Evolutionary conservation across 2,113 vertebrate genomes (phyloP), one percentile per base, ranked within the genome.

Genomic region (Ophiodon elongatus): DNA sequence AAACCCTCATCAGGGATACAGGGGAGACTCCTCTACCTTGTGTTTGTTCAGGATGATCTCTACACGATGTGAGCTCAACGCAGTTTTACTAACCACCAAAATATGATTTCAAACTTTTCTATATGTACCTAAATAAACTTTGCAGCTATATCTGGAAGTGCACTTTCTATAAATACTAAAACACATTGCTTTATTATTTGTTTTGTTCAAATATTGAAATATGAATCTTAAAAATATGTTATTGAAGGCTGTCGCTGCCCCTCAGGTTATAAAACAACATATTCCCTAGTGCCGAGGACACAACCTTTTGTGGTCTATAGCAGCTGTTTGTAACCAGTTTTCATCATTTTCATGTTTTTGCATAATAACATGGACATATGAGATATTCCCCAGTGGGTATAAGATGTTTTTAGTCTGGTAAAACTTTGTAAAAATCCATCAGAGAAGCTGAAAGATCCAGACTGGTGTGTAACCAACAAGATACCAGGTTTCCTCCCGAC

Each of bases 401-500:
- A 13, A 8, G 33, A 17, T 27, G 31, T 31, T 69, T 57, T 45
- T 25, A 25, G 11, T 33, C 23, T 31, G 29, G 31, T 57, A n/a
- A 56, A 80, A 73, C 47, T 39, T 37, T 63, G 52, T 50, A 8
- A 78, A 82, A 80, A 73, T n/a, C n/a, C n/a, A n/a, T n/a, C n/a
- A n/a, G n/a, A n/a, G 50, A 14, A 77, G 19, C 43, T 19, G 11
- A 66, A 8, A 79, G 60, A 82, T 31, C 14, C 37, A 21, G 39
- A 66, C 21, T 57, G 71, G 21, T 19, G 6, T 41, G 65, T 66
- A 50, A 41, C 45, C 67, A 68, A 57, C 75, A 54, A 31, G 71
- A 85, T 73, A 69, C 64, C 0, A 11, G 47, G 15, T 65, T 41
- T 52, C 27, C 43, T 33, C 79, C 90, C 74, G 89, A 85, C 90